These are phyloP conservation scores for Atherinomorus stipes DNA, from an alignment of 2,113 vertebrate genomes.

Conservation along the genomic window DNA sequence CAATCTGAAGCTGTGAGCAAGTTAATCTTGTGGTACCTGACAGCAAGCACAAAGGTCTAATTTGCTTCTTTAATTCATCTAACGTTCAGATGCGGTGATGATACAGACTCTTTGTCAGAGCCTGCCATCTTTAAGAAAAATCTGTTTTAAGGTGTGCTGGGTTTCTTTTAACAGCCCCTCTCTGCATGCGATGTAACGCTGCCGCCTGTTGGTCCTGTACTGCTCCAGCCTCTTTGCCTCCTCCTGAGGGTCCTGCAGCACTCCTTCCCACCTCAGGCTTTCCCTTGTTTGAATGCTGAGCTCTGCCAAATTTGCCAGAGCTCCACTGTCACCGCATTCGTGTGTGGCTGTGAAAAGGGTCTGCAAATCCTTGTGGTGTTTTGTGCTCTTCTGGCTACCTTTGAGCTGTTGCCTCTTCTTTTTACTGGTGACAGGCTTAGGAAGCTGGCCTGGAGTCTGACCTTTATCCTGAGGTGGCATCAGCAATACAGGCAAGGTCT, in stretches of 20 bases:
- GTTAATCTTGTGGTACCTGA: neutral
- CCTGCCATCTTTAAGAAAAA: conserved; percentile 8
- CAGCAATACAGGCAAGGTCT: conserved; percentile 12
- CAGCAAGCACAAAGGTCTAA: neutral
- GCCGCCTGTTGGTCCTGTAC: conserved; percentile 85
- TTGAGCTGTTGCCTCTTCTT: conserved; percentile 26
- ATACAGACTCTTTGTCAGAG: conserved; percentile 7
- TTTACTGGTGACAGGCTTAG: conserved; percentile 3
- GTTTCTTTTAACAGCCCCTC: conserved; percentile 60
- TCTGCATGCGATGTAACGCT: conserved; percentile 83
- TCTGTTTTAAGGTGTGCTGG: neutral
- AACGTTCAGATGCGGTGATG: conserved; percentile 6
- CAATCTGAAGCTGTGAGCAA: conserved; percentile 12
- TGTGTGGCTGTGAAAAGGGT: neutral
- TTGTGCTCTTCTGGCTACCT: conserved; percentile 33
- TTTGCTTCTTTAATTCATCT: conserved; percentile 17
- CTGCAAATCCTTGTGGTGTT: conserved; percentile 26
- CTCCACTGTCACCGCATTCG: neutral
- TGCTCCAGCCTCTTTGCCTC: conserved; percentile 85
- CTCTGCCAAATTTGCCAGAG: conserved; percentile 33
- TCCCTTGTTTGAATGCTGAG: conserved; percentile 65
- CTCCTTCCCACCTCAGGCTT: conserved; percentile 89
- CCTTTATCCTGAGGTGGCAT: neutral
- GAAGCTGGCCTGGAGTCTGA: conserved; percentile 36
- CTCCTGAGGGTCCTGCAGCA: conserved; percentile 84